These are phyloP conservation scores for Bufo gargarizans DNA, from an alignment of 2,113 vertebrate genomes.

Conservation along the genomic window DNA sequence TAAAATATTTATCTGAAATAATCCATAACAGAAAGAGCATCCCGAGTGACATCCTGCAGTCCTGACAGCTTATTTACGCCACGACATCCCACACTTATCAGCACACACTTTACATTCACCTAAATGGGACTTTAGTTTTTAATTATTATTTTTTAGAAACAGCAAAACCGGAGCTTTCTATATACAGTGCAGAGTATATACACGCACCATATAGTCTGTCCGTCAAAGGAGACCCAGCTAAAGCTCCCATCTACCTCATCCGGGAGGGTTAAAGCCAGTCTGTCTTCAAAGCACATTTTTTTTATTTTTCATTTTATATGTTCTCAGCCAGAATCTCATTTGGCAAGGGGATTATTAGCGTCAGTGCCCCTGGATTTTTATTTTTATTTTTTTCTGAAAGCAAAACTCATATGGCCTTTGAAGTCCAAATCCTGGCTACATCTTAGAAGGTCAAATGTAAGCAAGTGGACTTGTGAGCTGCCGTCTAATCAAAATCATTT, in stretches of 20 bases:
- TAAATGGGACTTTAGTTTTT: no score
- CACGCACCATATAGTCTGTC: background rate
- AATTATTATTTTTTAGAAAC: no score
- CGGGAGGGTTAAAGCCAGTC: slow-evolving; percentile 21
- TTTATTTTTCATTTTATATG: background rate
- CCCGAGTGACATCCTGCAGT: background rate
- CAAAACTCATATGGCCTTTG: slow-evolving; percentile 51
- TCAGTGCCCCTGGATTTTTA: slow-evolving; percentile 48
- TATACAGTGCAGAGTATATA: background rate
- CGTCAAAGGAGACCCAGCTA: background rate
- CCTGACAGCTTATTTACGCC: slow-evolving; percentile 7
- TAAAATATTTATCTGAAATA: slow-evolving; percentile 64
- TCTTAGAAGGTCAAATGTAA: slow-evolving; percentile 51
- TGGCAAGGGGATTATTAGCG: slow-evolving; percentile 42
- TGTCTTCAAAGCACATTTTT: slow-evolving; percentile 22
- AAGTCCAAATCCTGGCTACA: slow-evolving; percentile 48
- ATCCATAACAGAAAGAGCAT: slow-evolving; percentile 56
- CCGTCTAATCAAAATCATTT: slow-evolving; percentile 40
- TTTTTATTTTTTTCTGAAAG: slow-evolving; percentile 33
- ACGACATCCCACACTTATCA: background rate
- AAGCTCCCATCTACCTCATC: background rate
- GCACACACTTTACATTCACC: background rate
- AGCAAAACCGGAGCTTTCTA: no score
- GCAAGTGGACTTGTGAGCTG: slow-evolving; percentile 47
- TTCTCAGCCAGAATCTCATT: slow-evolving; percentile 30